Base-by-base conservation (phyloP, 2,888 invertebrate species). In the Boloria euphrosyne region DNA sequence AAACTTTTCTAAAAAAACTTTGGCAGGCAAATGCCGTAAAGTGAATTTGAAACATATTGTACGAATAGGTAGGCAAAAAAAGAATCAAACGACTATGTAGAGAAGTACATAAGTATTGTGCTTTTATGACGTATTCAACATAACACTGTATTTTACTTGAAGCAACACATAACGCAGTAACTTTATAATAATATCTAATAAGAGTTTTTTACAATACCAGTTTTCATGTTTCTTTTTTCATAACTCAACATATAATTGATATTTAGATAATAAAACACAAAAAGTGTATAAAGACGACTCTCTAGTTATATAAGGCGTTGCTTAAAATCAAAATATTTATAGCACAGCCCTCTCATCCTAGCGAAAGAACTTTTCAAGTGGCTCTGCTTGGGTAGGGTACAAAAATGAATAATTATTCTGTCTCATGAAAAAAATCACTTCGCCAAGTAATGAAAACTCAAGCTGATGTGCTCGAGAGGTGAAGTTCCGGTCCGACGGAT, bases 371-470 rank as follows among this genome's bases (percentile, higher is more conserved):
- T 86, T 89, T 80, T 75, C 78, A 79, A 89, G 86, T 78, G 82
- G 78, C 78, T 71, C 72, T 81, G 79, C 78, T 71, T 76, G 74
- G 79, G 79, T 76, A 80, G 84, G 83, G 82, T 80, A 85, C 80
- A 84, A 82, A 88, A 89, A 89, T 92, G 89, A 91, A 89, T 90
- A 90, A 91, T 91, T 90, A 89, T 86, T 82, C 85, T 83, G 86
- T 86, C 86, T 84, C 82, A 81, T 81, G 85, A 86, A 90, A 88
- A 89, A 90, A 90, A 90, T 87, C 87, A 89, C 88, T 89, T 86
- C 82, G 73, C 80, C 82, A 76, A 87, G 88, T 91, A 91, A 91
- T 91, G 90, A 92, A 92, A 92, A 88, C 88, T 90, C 85, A 76
- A 85, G 85, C 84, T 86, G 89, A 89, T 90, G 89, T 85, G 86